phyloP scores from a whole-genome alignment of 35 echinoderm and acorn worm species.

The Anneissia japonica region DNA sequence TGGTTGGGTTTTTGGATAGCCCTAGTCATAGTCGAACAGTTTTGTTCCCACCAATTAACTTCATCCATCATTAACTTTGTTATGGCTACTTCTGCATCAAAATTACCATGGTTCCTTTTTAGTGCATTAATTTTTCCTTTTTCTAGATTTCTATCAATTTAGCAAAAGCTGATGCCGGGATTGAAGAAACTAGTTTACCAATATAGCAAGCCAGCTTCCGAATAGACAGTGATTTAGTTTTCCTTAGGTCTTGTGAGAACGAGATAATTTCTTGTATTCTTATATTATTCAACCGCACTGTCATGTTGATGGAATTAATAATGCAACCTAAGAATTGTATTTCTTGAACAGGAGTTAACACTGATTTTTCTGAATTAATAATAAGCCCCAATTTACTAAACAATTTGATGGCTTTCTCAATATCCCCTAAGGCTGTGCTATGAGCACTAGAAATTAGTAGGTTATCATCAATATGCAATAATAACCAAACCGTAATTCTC shows the following conservation, averaged over 20 bases:
- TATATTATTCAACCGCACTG: slow-evolving; percentile 9
- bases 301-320: slow-evolving; percentile 38
- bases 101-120: not conserved
- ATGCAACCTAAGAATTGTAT: slow-evolving; percentile 54
- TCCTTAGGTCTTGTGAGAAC: no score
- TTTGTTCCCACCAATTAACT: not conserved
- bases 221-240: not conserved
- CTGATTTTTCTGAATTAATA: not conserved
- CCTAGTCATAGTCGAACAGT: not conserved
- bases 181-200: slow-evolving; percentile 6
- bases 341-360: slow-evolving; percentile 27
- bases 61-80: not conserved
- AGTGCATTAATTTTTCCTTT: not conserved
- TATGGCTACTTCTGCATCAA: not conserved
- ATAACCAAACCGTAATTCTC: slow-evolving; percentile 6
- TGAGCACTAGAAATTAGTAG: not conserved
- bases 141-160: not conserved
- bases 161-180: not conserved
- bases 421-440: not conserved
- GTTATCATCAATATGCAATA: slow-evolving; percentile 26
- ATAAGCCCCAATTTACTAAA: not conserved
- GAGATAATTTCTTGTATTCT: no score
- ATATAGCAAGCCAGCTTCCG: not conserved
- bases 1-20: not conserved
- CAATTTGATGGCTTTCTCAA: not conserved